A percentile compares a stretch with the other conserved stretches of the same genome.
Conservation (phyloP, 2,113 vertebrate species). For the Isurus oxyrinchus region DNA sequence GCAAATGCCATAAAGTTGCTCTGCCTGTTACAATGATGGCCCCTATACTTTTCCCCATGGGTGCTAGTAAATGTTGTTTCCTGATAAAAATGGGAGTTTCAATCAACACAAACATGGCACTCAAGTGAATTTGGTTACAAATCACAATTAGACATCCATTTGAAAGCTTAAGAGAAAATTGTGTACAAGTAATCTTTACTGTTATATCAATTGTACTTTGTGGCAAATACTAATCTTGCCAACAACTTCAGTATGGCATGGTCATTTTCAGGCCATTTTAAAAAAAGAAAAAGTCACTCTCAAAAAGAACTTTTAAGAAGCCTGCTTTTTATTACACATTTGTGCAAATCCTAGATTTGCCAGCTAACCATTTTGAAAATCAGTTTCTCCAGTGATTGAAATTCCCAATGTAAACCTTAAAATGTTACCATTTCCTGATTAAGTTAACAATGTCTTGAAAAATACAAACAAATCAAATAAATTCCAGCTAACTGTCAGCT, state of each 20-base stretch:
- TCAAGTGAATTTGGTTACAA: background rate
- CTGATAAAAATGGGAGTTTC: background rate
- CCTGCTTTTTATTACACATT: background rate
- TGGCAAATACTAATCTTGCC: too few species aligned
- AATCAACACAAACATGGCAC: background rate
- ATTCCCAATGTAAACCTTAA: background rate
- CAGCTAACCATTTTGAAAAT: background rate
- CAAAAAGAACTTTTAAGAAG: background rate
- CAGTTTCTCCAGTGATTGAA: background rate
- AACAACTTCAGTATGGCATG: background rate
- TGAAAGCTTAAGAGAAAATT: background rate
- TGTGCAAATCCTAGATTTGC: too few species aligned
- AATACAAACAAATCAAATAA: background rate
- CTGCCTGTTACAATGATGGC: conserved; percentile 19
- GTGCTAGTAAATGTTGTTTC: background rate
- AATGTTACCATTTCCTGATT: background rate
- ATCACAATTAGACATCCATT: background rate
- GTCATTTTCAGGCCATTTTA: background rate
- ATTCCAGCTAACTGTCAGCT: background rate
- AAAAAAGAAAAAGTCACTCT: background rate
- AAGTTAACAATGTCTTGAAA: background rate
- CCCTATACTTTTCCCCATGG: background rate
- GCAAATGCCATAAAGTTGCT: conserved; percentile 12
- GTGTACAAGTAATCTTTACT: background rate
- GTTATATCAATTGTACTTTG: background rate